Conservation (phyloP, 2,888 invertebrate genomes). For the Mechanitis messenoides region DNA sequence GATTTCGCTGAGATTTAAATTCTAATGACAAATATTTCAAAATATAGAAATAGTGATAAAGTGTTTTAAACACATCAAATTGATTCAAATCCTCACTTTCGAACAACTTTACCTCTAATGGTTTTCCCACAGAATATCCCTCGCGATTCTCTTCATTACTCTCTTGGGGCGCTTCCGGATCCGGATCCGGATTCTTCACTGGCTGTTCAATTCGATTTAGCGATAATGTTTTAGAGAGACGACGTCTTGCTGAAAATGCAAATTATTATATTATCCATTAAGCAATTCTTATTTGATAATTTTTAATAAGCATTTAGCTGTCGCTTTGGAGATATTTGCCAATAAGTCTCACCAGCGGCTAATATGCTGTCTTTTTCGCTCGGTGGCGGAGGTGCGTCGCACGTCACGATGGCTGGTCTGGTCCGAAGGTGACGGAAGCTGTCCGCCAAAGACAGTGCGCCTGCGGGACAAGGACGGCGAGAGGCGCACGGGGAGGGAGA, state of each 20-base stretch:
- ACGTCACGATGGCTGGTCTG: slow-evolving; percentile 92
- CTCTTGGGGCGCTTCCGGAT: slow-evolving; percentile 20
- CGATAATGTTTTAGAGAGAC: slow-evolving; percentile 62
- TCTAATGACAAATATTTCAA: too few species aligned
- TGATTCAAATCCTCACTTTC: too few species aligned
- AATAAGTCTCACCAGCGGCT: slow-evolving; percentile 65
- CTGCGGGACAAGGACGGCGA: slow-evolving; percentile 74
- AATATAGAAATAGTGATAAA: too few species aligned
- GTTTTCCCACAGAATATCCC: slow-evolving; percentile 83
- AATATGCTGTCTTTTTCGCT: slow-evolving; percentile 80
- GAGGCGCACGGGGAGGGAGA: slow-evolving; percentile 34
- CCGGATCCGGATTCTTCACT: slow-evolving; percentile 50
- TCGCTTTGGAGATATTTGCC: neutral
- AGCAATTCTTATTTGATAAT: too few species aligned
- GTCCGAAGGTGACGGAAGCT: slow-evolving; percentile 92
- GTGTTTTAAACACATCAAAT: too few species aligned
- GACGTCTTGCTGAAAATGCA: slow-evolving; percentile 52
- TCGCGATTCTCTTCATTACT: slow-evolving; percentile 43
- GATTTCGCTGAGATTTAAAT: too few species aligned
- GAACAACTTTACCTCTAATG: slow-evolving; percentile 81
- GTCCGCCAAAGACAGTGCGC: slow-evolving; percentile 84
- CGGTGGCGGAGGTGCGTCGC: slow-evolving; percentile 88
- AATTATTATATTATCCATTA: neutral
- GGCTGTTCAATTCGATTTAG: slow-evolving; percentile 67
- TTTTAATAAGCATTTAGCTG: neutral